phyloP scores from a whole-genome alignment of 2,888 invertebrate species.

The Lepidochrysops patricia region DNA sequence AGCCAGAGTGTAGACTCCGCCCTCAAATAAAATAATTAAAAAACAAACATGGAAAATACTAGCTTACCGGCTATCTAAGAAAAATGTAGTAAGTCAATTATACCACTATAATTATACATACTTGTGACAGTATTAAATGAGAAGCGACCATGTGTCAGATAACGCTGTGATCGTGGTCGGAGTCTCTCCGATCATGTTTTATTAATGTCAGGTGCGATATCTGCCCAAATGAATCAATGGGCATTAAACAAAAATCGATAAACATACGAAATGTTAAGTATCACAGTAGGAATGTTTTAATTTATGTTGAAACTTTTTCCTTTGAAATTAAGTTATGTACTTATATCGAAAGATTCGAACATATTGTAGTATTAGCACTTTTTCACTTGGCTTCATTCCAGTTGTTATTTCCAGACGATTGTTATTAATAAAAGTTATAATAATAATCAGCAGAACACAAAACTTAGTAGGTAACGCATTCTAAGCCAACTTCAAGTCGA shows the following conservation, averaged over 20 bases:
- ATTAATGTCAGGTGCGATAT: conserved; percentile 24
- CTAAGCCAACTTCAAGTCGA: no score
- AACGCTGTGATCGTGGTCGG: conserved; percentile 20
- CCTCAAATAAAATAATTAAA: not conserved
- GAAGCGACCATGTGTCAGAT: conserved; percentile 19
- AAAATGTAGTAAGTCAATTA: conserved; percentile 7
- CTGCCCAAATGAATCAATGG: conserved; percentile 21
- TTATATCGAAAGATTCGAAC: no score
- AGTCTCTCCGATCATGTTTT: conserved; percentile 20
- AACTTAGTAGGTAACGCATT: no score
- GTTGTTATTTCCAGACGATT: no score
- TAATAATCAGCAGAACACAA: no score
- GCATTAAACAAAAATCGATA: conserved; percentile 18
- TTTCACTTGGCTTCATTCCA: no score
- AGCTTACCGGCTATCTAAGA: not conserved
- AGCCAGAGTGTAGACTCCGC: no score
- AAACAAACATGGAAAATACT: not conserved
- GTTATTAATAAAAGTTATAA: no score
- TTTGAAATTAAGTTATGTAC: no score
- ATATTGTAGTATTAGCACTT: no score
- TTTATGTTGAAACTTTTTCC: no score
- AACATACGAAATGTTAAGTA: conserved; percentile 13
- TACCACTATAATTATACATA: no score
- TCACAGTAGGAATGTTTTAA: not conserved
- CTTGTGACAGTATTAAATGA: conserved; percentile 18